A percentile compares a stretch with the other conserved stretches of the same genome.
Evolutionary conservation across 2,113 vertebrate species (phyloP).

Genomic region (Pluvialis apricaria): DNA sequence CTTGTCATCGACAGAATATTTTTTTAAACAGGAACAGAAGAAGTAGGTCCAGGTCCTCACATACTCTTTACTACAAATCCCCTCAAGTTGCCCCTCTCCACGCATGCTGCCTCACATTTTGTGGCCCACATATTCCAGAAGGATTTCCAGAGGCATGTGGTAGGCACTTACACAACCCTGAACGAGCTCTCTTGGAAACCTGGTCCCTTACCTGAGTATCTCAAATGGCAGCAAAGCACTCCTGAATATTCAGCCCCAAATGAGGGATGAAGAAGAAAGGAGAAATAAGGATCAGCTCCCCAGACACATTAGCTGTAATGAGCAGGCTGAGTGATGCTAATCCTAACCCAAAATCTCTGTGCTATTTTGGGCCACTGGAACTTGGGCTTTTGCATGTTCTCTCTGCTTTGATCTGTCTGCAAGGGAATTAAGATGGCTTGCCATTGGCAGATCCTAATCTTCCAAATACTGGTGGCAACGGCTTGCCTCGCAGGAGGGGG

Average conservation of each 20-base stretch:
- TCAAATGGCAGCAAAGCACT: background rate
- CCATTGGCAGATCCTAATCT: background rate
- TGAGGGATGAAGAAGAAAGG: background rate
- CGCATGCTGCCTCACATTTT: background rate
- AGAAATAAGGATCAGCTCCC: background rate
- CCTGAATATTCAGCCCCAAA: background rate
- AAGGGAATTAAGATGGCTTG: background rate
- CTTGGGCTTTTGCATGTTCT: background rate
- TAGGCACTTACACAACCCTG: background rate
- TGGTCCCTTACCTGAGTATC: background rate
- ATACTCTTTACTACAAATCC: background rate
- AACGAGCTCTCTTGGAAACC: background rate
- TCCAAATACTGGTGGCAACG: background rate
- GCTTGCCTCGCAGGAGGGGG: background rate
- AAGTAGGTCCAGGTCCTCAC: background rate
- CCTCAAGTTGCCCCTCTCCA: background rate
- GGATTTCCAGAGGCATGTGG: background rate
- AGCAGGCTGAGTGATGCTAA: background rate
- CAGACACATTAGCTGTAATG: accelerated
- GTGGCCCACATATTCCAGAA: background rate
- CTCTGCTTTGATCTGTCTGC: background rate
- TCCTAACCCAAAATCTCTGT: background rate
- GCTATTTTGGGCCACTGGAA: background rate
- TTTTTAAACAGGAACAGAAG: background rate
- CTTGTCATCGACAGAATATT: background rate